Base-by-base conservation (phyloP, 30 jellyfish, hydroid and myxozoan species). In the Turritopsis rubra region DNA sequence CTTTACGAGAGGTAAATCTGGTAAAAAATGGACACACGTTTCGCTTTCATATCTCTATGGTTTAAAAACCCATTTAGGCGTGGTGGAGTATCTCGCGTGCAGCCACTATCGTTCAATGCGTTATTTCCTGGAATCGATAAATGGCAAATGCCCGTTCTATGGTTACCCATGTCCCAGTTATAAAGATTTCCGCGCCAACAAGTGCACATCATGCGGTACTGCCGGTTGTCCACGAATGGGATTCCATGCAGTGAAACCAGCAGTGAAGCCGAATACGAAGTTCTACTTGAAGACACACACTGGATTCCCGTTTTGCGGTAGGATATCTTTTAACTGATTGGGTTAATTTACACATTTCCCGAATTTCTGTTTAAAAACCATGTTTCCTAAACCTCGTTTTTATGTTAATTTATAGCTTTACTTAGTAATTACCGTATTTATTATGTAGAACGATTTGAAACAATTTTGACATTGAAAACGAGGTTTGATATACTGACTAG, bases 141-240 rank as follows among this genome's bases (percentile, higher is more conserved):
- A 19, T 27, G 25, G 79, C 68, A 73, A 73, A 28, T 71, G 72
- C 9, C 21, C 66, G 0, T 30, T n/a, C 25, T 65, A 65, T 29
- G 89, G 85, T 0, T 53, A 30, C 54, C 94, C 96, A 1, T 89
- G 96, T 53, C 53, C 82, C 4, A 16, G 85, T 29, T 89, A 83
- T 70, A 71, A 65, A 29, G 90, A 85, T 16, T 89, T 78, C 84
- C 27, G 31, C 18, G 31, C 25, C 0, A 93, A 89, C 24, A 8
- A 29, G n/a, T 89, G 96, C 72, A 31, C 85, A 16, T 23, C 86
- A 16, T 89, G 96, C 84, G 66, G 81, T 18, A 13, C 71, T 8
- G 72, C 17, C 18, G 87, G 88, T 9, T 89, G 96, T 80, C 96
- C 96, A 22, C 23, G 73, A 27, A 76, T 89, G 78, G 96, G 96